A percentile compares a stretch with the other conserved stretches of the same genome.
phyloP scores from a whole-genome alignment of 2,888 invertebrate genomes.

The Melinopterus prodromus region DNA sequence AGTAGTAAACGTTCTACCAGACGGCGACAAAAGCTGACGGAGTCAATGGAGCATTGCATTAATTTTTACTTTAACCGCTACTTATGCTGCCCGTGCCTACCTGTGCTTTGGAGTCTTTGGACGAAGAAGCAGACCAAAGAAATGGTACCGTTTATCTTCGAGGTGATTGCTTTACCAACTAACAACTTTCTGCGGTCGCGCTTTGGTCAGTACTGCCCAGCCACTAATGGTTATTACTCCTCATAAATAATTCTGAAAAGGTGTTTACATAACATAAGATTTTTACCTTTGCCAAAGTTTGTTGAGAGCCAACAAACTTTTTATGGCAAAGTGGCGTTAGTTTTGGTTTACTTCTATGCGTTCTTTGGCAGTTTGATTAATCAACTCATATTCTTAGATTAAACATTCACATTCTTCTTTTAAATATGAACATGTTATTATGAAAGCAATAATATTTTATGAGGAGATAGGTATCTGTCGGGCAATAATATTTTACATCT shows the following conservation, averaged over 20 bases:
- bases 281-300: no score
- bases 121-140: neutral
- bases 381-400: no score
- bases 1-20: neutral
- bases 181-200: neutral
- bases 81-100: neutral
- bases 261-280: neutral
- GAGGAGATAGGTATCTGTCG: no score
- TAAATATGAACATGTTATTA: no score
- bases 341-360: no score
- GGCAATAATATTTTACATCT: no score
- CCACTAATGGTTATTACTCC: neutral
- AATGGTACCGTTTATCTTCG: neutral
- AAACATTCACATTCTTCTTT: no score
- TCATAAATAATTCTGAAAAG: neutral
- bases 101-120: neutral
- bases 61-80: neutral
- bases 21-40: neutral
- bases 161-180: neutral
- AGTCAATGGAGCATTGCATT: neutral
- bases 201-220: neutral
- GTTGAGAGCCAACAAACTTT: no score
- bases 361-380: no score
- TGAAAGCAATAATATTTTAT: no score
- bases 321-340: no score